Percentiles rank a stretch among this genome's conserved stretches.
These are phyloP conservation scores for Fulmarus glacialis DNA, from an alignment of 2,113 vertebrate genomes.

Conservation along the genomic window DNA sequence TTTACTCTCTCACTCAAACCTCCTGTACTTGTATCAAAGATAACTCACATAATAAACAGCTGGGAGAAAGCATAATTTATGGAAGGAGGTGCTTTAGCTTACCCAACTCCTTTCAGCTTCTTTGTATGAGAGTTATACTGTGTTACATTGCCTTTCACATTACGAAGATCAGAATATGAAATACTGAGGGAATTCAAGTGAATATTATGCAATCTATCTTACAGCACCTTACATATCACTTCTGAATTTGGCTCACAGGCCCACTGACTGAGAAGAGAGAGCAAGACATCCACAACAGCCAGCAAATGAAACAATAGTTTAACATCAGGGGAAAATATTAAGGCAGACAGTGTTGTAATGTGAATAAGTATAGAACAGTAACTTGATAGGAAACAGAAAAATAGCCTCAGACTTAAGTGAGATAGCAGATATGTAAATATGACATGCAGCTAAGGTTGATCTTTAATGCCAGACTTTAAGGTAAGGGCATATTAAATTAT, in stretches of 20 bases:
- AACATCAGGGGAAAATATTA: slow-evolving; percentile 33
- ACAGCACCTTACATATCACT: slow-evolving; percentile 13
- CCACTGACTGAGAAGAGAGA: neutral
- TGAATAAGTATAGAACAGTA: neutral
- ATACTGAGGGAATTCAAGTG: neutral
- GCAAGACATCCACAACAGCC: neutral
- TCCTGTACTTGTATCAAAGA: neutral
- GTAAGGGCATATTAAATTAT: neutral
- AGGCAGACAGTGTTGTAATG: neutral
- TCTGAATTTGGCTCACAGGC: neutral
- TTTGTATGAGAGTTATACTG: neutral
- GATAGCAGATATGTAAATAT: neutral
- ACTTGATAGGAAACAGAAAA: neutral
- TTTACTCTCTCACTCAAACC: neutral
- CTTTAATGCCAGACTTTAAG: neutral
- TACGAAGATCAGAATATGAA: neutral
- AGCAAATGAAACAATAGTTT: neutral
- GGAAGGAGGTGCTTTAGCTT: neutral
- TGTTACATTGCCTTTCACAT: neutral
- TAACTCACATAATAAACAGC: neutral
- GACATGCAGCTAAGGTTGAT: neutral
- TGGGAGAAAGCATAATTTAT: neutral
- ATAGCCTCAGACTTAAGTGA: neutral
- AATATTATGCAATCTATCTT: neutral
- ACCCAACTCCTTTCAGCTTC: neutral